phyloP scores from a whole-genome alignment of 1,140 invertebrate species.

The Bicyclus anynana region DNA sequence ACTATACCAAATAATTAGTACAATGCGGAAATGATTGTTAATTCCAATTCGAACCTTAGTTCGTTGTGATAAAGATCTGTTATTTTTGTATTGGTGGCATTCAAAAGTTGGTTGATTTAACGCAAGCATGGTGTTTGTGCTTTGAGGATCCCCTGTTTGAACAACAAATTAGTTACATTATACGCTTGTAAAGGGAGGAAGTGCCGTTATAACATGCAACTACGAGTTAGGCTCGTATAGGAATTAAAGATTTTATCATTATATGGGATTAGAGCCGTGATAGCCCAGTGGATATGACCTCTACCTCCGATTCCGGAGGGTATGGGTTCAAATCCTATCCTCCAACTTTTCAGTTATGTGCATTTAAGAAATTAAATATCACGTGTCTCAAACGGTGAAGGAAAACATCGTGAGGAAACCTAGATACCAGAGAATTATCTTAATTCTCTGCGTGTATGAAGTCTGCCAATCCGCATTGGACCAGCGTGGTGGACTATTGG shows the following conservation, averaged over 20 bases:
- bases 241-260: constrained; percentile 23
- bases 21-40: background rate
- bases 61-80: background rate
- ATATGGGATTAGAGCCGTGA: background rate
- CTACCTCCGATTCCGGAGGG: no score
- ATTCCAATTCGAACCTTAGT: background rate
- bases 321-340: no score
- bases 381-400: no score
- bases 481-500: no score
- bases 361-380: no score
- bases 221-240: constrained; percentile 12
- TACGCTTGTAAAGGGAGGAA: constrained; percentile 62
- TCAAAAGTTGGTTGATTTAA: constrained; percentile 21
- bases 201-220: constrained; percentile 34
- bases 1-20: background rate
- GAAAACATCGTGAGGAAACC: no score
- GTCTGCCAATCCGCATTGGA: no score
- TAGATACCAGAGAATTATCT: no score
- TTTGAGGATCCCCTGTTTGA: constrained; percentile 62
- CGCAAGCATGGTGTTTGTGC: constrained; percentile 56
- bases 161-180: constrained; percentile 74
- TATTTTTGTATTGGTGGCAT: background rate
- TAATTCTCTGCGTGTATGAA: no score
- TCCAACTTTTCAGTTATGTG: no score
- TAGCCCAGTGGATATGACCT: no score